Base-by-base conservation (phyloP, 2,797 vertebrate genomes). In the Moxostoma hubbsi region DNA sequence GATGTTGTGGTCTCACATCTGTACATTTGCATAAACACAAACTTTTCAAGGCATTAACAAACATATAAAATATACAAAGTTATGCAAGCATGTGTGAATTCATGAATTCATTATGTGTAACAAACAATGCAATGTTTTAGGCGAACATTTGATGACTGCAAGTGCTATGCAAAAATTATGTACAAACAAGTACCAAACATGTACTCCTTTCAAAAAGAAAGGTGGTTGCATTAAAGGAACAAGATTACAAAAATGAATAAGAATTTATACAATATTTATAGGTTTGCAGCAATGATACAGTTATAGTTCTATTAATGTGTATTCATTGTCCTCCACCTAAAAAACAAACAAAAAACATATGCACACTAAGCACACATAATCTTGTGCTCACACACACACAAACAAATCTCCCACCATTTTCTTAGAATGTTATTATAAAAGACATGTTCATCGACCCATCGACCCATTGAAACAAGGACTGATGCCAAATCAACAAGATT, bases 1-100 rank as follows among this genome's bases (percentile, higher is more conserved):
- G 96, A 95, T 96, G 96, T 94, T 88, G 94, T 96, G 95, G 96
- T 96, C 96, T 96, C 95, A 97, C 96, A 96, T 97, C 97, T 98
- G 96, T 98, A 98, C 97, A 98, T 97, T 96, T 96, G 95, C 95
- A 96, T 92, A 89, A 90, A 91, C 79, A 88, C 86, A 96, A 93
- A 94, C 92, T 93, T 88, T 92, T 92, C 88, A 92, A 92, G 85
- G 92, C 94, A 93, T 92, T 96, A 94, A 96, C 92, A 95, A 92
- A 91, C 87, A 96, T 93, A 94, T 91, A 95, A 96, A 96, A 95
- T 96, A 92, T 95, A 96, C 95, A 94, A 96, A 95, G 93, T 94
- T 91, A 95, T 95, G 96, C 94, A 96, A 93, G 96, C 92, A 86
- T 89, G 84, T 90, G 88, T 86, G 89, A 86, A 89, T 95, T 93